Evolutionary conservation across 2,113 vertebrate genomes (phyloP), one percentile per base, ranked within the genome.

Genomic region (Chaetodon auriga): DNA sequence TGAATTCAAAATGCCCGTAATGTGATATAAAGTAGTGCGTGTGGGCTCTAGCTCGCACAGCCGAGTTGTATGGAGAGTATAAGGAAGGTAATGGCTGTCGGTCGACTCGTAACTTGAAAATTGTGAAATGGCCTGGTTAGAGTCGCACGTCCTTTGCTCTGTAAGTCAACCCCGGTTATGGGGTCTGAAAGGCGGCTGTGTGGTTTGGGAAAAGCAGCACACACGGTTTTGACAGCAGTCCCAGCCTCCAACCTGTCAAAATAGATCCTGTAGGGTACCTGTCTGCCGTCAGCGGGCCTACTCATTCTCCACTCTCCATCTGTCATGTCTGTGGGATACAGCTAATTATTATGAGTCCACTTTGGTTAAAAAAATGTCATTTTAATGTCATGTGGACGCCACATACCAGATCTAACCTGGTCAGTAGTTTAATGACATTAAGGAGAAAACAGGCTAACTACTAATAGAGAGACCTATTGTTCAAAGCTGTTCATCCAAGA

Each of bases 41-140:
- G 65, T 48, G 75, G 75, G 78, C 69, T 80, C 41, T 15, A 61
- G 83, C 73, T 90, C 80, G 65, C 43, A 41, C 23, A 73, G 69
- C 63, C 82, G 89, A 87, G 83, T 81, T 86, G 55, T 45, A 87
- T 65, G 84, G 61, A 83, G 81, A 86, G 89, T 81, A 85, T 80
- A 58, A 86, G 85, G 89, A 93, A 92, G 89, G 91, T 91, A 94
- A 95, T 95, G 94, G 94, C 94, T 95, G 91, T 94, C 94, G 90
- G 75, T 92, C 90, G 93, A 84, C 89, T 92, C 84, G 81, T 81
- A 89, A 88, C 80, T 85, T 89, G 87, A 89, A 86, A 75, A 92
- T 89, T 89, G 90, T 92, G 92, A 93, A 93, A 95, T 90, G 92
- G 93, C 90, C 90, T 82, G 84, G 74, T 49, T 77, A 66, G 79